These are phyloP conservation scores for Drosophila tani DNA, from an alignment of 1,140 invertebrate species.

Conservation along the genomic window DNA sequence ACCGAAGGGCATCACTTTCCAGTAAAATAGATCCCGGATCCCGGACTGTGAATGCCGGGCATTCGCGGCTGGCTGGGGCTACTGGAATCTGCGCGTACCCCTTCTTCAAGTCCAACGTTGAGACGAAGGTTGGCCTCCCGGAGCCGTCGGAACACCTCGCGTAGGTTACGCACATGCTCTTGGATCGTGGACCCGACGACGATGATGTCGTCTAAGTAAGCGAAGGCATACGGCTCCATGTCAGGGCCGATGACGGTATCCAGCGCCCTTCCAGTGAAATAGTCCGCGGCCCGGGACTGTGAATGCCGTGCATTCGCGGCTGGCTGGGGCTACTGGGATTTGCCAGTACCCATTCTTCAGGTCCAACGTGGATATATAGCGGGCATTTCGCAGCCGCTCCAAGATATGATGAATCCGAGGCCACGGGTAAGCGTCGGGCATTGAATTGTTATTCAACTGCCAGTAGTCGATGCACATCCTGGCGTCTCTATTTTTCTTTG, in stretches of 20 bases:
- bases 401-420: constrained; percentile 81
- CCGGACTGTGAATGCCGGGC: constrained; percentile 85
- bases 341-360: constrained; percentile 83
- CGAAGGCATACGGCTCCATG: too few species aligned
- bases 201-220: too few species aligned
- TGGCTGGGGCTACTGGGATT: constrained; percentile 61
- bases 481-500: constrained; percentile 1
- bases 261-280: too few species aligned
- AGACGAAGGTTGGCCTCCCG: too few species aligned
- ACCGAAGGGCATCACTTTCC: background rate
- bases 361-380: constrained; percentile 82
- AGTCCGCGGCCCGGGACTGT: too few species aligned
- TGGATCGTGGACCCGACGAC: too few species aligned
- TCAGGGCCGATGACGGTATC: too few species aligned
- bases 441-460: constrained; percentile 22
- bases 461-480: constrained; percentile 1
- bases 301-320: constrained; percentile 82
- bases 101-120: too few species aligned
- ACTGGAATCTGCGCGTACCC: too few species aligned
- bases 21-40: constrained; percentile 61
- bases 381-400: constrained; percentile 46
- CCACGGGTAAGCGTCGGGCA: constrained; percentile 81
- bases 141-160: too few species aligned
- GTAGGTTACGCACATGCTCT: too few species aligned
- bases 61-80: too few species aligned